Percentiles rank a stretch among this genome's conserved stretches.
These are phyloP conservation scores for Homalodisca vitripennis DNA, from an alignment of 1,140 invertebrate genomes.

Conservation along the genomic window DNA sequence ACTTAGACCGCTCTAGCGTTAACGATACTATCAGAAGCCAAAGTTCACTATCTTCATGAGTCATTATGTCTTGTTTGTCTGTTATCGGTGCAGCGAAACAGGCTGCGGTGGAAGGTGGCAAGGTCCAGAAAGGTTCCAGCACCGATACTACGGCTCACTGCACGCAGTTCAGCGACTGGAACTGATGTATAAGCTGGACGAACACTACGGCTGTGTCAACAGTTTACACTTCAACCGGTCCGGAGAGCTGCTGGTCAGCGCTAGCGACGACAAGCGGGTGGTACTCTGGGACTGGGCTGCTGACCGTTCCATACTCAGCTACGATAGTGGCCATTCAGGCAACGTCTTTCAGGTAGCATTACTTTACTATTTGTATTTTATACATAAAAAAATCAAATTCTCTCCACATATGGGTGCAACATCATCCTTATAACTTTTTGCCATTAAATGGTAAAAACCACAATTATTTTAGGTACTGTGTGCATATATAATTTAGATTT, in stretches of 20 bases:
- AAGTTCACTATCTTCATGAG: neutral
- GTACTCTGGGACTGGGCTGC: constrained; percentile 89
- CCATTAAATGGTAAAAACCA: no score
- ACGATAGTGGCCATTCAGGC: constrained; percentile 75
- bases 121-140: constrained; percentile 60
- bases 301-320: constrained; percentile 61
- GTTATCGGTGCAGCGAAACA: constrained; percentile 63
- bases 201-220: constrained; percentile 90
- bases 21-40: neutral
- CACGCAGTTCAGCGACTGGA: constrained; percentile 80
- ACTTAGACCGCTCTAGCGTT: neutral
- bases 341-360: constrained; percentile 87
- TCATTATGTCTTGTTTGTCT: constrained; percentile 42
- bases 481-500: no score
- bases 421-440: no score
- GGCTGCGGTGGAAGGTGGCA: constrained; percentile 52
- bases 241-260: constrained; percentile 77
- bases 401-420: no score
- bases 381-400: no score
- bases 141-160: constrained; percentile 76
- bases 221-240: constrained; percentile 83
- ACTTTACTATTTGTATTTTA: neutral
- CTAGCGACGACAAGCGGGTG: constrained; percentile 86
- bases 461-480: no score
- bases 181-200: constrained; percentile 72